A percentile compares a stretch with the other conserved stretches of the same genome.
Conservation (phyloP, 2,113 vertebrate species). For the Diphyllodes magnificus region DNA sequence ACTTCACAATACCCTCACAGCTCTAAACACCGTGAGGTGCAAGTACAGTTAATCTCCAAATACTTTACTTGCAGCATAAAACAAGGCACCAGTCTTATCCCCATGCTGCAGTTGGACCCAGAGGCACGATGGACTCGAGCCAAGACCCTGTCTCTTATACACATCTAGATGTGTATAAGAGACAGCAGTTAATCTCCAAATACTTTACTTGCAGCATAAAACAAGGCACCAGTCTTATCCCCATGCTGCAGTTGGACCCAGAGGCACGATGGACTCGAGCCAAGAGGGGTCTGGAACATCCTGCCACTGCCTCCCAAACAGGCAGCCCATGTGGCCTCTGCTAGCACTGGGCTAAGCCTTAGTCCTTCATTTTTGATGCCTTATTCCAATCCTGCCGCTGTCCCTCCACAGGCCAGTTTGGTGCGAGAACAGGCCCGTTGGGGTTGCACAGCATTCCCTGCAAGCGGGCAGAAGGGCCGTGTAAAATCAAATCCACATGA, state of each 20-base stretch:
- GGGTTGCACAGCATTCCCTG: slow-evolving; percentile 4
- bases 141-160: too few species aligned
- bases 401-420: neutral
- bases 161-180: too few species aligned
- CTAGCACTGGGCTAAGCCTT: neutral
- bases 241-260: neutral
- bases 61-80: neutral
- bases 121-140: neutral
- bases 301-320: neutral
- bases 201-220: neutral
- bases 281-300: neutral
- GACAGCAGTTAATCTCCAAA: slow-evolving; percentile 29
- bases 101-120: neutral
- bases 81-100: neutral
- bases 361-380: neutral
- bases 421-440: neutral
- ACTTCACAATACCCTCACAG: neutral
- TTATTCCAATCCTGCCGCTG: neutral
- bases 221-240: neutral
- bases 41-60: slow-evolving; percentile 28
- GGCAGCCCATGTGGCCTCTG: neutral
- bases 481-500: slow-evolving; percentile 65
- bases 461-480: slow-evolving; percentile 9
- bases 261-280: neutral
- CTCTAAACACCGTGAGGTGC: neutral